Base-by-base conservation (phyloP, 2,888 invertebrate species). In the Cheilosia vulpina region DNA sequence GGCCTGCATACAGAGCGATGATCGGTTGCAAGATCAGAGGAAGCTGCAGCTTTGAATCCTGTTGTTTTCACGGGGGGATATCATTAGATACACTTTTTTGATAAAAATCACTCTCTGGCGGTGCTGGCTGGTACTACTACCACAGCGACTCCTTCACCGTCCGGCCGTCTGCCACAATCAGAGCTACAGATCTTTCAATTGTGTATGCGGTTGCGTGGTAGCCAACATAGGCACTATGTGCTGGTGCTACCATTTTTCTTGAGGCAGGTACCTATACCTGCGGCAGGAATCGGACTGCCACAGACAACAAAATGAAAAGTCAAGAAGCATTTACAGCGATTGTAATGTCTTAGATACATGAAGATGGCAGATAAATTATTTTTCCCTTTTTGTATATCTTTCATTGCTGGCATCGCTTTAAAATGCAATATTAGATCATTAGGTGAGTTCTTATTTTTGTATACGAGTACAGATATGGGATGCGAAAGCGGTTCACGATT, bases 321-420 rank as follows among this genome's bases (percentile, higher is more conserved):
- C 92, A 91, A 90, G 91, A 91, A 92, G 91, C 91, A 91, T 91
- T 90, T 91, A 90, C 91, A 91, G 90, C 91, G 91, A 92, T 92
- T 92, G 92, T 91, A 91, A 91, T 91, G 92, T 92, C 91, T 91
- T 90, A 91, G 90, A 89, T 92, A 92, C 92, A 91, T 89, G 91
- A 91, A 91, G 92, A 91, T 92, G 89, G 87, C 79, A 90, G 91
- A 91, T 92, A 92, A 91, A 90, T 88, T 88, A 88, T 89, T 89
- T 89, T 88, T 89, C 88, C 89, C 89, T 45, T 62, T 24, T 27
- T 41, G 38, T 19, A 9, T 72, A 41, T 71, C 31, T 31, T 17
- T 31, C 27, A 43, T 27, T 43, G 43, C 19, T 60, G 57, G 21
- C 43, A 79, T 79, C 58, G 11, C 13, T 38, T 72, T 66, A 5